Evolutionary conservation across 2,113 vertebrate genomes (phyloP).

Genomic region (Phycodurus eques): DNA sequence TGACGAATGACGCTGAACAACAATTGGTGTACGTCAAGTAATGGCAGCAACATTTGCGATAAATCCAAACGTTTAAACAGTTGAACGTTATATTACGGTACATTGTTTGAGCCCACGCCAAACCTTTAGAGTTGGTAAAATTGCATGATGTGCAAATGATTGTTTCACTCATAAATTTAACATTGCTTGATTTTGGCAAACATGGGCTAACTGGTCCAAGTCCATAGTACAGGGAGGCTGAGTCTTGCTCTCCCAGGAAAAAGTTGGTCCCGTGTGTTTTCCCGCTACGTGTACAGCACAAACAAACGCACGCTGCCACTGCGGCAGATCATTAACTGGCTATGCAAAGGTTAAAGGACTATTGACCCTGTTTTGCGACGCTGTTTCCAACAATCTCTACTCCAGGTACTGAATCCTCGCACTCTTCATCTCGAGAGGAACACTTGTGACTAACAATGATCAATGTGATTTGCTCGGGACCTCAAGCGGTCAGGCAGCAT

Average conservation of each 20-base stretch:
- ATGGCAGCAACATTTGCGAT: background rate
- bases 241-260: background rate
- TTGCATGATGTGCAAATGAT: background rate
- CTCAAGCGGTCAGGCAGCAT: too few relatives aligned
- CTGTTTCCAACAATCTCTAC: background rate
- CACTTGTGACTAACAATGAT: too few relatives aligned
- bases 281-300: background rate
- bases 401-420: conserved; percentile 13
- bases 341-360: conserved; percentile 38
- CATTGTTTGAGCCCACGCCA: background rate
- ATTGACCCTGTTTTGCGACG: conserved; percentile 41
- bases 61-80: background rate
- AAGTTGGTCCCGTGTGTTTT: background rate
- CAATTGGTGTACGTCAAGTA: background rate
- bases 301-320: conserved; percentile 5
- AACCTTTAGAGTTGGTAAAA: background rate
- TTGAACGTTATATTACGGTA: background rate
- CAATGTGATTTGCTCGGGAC: too few relatives aligned
- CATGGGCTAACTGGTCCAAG: background rate
- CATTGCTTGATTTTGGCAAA: background rate
- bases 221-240: background rate
- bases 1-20: background rate
- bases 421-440: too few relatives aligned
- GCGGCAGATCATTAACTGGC: conserved; percentile 50
- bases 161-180: background rate